Conservation (phyloP, 2,797 vertebrate species). For the Chrysocyon brachyurus region DNA sequence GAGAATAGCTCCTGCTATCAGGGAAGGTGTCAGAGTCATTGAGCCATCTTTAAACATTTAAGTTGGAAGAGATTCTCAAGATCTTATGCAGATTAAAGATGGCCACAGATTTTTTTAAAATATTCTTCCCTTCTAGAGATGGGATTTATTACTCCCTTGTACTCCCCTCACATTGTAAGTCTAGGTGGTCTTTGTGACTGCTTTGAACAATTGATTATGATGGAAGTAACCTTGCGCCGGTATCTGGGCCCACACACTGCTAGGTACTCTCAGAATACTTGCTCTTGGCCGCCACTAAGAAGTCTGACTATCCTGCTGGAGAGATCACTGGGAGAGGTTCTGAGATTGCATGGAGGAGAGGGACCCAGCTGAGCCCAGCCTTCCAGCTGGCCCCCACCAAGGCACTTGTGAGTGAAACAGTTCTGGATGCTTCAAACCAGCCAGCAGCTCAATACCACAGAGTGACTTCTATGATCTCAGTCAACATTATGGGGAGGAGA, state of each 20-base stretch:
- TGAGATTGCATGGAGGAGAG: not conserved
- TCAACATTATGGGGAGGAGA: not conserved
- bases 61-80: not conserved
- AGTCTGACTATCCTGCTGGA: not conserved
- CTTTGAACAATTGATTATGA: not conserved
- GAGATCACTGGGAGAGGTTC: not conserved
- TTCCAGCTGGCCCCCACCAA: not conserved
- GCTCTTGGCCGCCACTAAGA: not conserved
- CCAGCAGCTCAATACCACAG: not conserved
- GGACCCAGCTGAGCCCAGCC: accelerated
- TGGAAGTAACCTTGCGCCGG: not conserved
- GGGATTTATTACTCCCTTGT: not conserved
- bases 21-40: not conserved
- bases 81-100: not conserved
- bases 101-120: not conserved
- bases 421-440: not conserved
- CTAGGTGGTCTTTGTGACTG: not conserved
- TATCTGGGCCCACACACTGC: not conserved
- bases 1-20: not conserved
- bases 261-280: not conserved
- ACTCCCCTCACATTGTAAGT: not conserved
- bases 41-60: not conserved
- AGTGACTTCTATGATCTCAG: too few species aligned
- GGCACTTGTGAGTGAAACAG: not conserved
- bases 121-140: not conserved